phyloP scores from a whole-genome alignment of 2,888 invertebrate genomes.

The Acanthosepion pharaonis region DNA sequence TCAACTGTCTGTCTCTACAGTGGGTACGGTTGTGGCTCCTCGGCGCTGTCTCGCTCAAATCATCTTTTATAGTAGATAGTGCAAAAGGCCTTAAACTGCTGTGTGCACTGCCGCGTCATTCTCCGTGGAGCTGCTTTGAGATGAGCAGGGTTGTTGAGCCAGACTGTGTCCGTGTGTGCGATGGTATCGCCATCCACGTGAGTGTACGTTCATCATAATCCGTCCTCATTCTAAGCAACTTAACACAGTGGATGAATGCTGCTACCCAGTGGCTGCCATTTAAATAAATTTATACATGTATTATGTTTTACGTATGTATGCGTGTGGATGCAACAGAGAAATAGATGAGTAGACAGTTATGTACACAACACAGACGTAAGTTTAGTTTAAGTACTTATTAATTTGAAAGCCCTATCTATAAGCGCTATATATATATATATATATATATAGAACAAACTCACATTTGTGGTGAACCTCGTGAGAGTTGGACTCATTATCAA shows the following conservation, averaged over 20 bases:
- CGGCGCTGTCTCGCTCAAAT: background rate
- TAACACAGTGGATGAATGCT: background rate
- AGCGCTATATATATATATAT: too few species aligned
- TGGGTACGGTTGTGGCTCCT: slow-evolving; percentile 6
- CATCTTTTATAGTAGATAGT: slow-evolving; percentile 14
- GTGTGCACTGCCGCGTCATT: background rate
- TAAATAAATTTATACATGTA: too few species aligned
- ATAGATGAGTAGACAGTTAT: too few species aligned
- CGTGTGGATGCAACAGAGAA: too few species aligned
- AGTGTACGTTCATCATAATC: background rate
- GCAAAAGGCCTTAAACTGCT: slow-evolving; percentile 33
- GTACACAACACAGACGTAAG: too few species aligned
- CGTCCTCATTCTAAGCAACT: background rate
- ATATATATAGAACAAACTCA: too few species aligned
- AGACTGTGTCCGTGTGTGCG: background rate
- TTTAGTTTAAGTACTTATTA: too few species aligned
- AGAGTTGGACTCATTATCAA: too few species aligned
- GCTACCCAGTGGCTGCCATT: background rate
- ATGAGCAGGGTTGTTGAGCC: background rate
- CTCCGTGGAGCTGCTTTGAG: background rate
- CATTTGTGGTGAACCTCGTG: too few species aligned
- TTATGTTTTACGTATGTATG: too few species aligned
- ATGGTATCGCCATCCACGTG: background rate
- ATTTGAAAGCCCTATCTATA: background rate
- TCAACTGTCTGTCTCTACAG: background rate